Evolutionary conservation across 92 coral and sea anemone genomes (phyloP).

Genomic region (Chrysogorgia sp.): DNA sequence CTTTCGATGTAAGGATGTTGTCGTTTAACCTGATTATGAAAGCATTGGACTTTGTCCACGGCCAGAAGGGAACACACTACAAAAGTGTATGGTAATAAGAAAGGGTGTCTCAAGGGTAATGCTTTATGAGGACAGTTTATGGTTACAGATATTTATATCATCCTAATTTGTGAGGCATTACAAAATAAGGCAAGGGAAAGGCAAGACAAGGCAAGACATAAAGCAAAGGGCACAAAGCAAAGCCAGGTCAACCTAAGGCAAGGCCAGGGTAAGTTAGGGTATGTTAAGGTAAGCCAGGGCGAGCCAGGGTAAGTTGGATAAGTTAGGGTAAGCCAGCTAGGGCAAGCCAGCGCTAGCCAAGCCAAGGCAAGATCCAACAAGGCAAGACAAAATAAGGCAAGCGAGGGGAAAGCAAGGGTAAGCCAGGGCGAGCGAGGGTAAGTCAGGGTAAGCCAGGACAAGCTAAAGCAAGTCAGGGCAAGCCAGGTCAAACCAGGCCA

Average conservation of each 20-base stretch:
- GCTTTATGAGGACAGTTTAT: too few relatives aligned
- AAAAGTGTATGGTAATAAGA: background rate
- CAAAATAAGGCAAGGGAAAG: background rate
- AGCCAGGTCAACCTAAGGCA: too few relatives aligned
- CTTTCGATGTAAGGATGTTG: slow-evolving; percentile 70
- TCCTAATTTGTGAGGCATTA: background rate
- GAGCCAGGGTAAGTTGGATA: background rate
- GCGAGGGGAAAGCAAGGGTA: background rate
- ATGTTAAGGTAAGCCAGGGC: background rate
- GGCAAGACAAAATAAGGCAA: background rate
- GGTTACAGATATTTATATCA: too few relatives aligned
- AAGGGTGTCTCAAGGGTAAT: too few relatives aligned
- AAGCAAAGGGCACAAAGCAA: background rate
- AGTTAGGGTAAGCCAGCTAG: background rate
- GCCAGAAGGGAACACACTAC: slow-evolving; percentile 93
- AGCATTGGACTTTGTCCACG: slow-evolving; percentile 62
- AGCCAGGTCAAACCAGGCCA: background rate
- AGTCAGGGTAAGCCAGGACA: background rate
- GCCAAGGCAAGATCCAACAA: too few relatives aligned
- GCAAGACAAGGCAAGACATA: background rate
- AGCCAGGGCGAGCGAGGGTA: background rate
- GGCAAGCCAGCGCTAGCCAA: too few relatives aligned
- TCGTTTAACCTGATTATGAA: slow-evolving; percentile 72
- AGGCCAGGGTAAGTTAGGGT: background rate
- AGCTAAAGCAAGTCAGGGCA: background rate